A percentile compares a stretch with the other conserved stretches of the same genome.
Conservation (phyloP, 2,797 vertebrate species). For the Peromyscus nudipes region DNA sequence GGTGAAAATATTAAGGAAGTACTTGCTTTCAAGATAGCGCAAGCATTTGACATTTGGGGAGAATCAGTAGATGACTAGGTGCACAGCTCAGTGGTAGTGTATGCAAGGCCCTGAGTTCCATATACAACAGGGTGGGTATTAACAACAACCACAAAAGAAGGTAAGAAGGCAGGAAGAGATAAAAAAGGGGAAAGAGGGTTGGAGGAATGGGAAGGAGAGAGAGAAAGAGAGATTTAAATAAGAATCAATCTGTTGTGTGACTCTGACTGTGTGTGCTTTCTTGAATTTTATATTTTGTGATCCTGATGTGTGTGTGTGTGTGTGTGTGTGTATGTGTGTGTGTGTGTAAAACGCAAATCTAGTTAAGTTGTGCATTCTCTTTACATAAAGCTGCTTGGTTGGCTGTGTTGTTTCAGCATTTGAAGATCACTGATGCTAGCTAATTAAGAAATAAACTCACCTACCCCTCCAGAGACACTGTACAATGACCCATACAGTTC, state of each 20-base stretch:
- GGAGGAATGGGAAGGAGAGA: neutral
- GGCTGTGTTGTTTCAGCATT: slow-evolving; percentile 5
- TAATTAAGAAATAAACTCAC: slow-evolving; percentile 24
- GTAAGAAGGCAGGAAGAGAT: neutral
- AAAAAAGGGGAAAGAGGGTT: too few relatives aligned
- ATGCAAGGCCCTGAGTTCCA: neutral
- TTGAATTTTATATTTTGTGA: neutral
- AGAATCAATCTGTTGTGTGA: neutral
- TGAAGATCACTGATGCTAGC: neutral
- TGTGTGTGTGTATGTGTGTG: neutral
- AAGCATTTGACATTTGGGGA: neutral
- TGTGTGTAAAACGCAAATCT: neutral
- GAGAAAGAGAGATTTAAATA: neutral
- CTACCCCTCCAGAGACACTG: neutral
- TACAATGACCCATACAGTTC: neutral
- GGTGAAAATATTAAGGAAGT: neutral
- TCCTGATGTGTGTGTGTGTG: neutral
- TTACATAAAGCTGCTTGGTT: neutral
- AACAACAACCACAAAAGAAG: too few relatives aligned
- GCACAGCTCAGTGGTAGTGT: neutral
- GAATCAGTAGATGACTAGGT: neutral
- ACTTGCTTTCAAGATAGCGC: neutral
- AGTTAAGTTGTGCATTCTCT: neutral
- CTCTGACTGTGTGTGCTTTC: neutral
- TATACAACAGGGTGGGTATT: neutral